Evolutionary conservation across 2,888 invertebrate species (phyloP), one percentile per base, ranked within the genome.

Genomic region (Trichogramma evanescens): DNA sequence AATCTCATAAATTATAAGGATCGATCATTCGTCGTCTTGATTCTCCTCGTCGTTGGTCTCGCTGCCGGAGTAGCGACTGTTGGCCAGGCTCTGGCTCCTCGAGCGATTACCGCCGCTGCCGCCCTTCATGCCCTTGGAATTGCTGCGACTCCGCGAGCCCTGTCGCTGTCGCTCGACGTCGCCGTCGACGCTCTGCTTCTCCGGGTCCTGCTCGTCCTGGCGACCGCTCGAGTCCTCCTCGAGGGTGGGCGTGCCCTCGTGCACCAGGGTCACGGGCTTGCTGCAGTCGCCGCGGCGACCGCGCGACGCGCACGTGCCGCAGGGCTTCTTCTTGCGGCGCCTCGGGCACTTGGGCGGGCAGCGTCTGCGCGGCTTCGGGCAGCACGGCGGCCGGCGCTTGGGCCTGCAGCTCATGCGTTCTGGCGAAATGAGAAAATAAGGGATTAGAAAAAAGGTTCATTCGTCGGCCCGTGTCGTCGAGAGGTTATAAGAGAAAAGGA

Each of bases 231-330:
- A 55, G 50, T 46, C 51, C 57, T n/a, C 56, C 13, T 50, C 3
- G 7, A 45, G 49, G 62, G 46, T 46, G 10, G 6, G 42, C 38
- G 26, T 50, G 62, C 3, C 52, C 46, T 6, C 51, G 8, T 40
- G 58, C 39, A 53, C 54, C 7, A 50, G 58, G 3, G 38, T 41
- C 50, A 61, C 56, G 8, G 43, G 63, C 13, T 54, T 38, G 40
- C 54, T 61, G 52, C 66, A 66, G 39, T 65, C 61, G n/a, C 57
- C 57, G 6, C 58, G 38, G 5, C 61, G 59, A 1, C 63, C 63
- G 0, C 67, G 65, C 5, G 64, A 61, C 58, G 68, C 51, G 58
- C 64, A 64, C 8, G 53, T 38, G 55, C 51, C 54, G 50, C 64
- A 64, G 0, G 59, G 57, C 9, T 63, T 63, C 46, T 43, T 48